A percentile compares a stretch with the other conserved stretches of the same genome.
Evolutionary conservation across 35 echinoderm and acorn worm genomes (phyloP).

Genomic region (Ophioderma brevispina): DNA sequence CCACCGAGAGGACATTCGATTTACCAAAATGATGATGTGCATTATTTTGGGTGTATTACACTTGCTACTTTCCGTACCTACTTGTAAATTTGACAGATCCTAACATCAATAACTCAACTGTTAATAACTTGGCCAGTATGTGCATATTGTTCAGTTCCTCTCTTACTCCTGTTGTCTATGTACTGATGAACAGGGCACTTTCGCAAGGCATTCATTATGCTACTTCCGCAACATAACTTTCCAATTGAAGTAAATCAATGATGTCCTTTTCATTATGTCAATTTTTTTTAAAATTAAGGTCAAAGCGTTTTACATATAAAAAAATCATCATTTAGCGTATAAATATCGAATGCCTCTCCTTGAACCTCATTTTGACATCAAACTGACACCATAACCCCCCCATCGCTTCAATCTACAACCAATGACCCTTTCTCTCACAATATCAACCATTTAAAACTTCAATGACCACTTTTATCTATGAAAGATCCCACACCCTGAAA

Average conservation of each 20-base stretch:
- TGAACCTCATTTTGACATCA: too few species aligned
- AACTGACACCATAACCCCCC: too few species aligned
- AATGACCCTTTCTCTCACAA: too few species aligned
- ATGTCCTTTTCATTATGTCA: too few species aligned
- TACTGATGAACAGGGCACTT: constrained; percentile 53
- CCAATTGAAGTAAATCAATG: neutral
- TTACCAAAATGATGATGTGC: constrained; percentile 58
- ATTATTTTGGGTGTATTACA: constrained; percentile 40
- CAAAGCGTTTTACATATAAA: too few species aligned
- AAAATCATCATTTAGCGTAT: too few species aligned
- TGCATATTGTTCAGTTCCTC: constrained; percentile 55
- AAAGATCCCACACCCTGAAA: too few species aligned
- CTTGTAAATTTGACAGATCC: constrained; percentile 33
- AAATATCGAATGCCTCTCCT: too few species aligned
- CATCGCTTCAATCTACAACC: too few species aligned
- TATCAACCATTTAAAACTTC: too few species aligned
- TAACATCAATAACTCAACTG: constrained; percentile 16
- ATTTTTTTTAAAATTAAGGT: too few species aligned
- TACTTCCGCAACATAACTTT: neutral
- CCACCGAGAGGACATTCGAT: constrained; percentile 43
- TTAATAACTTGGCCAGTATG: constrained; percentile 37
- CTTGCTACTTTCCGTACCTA: constrained; percentile 57
- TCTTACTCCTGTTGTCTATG: constrained; percentile 53
- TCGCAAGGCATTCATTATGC: constrained; percentile 12
- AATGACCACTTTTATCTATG: too few species aligned